Conservation (phyloP, 2,113 vertebrate genomes). For the Marmota monax region DNA sequence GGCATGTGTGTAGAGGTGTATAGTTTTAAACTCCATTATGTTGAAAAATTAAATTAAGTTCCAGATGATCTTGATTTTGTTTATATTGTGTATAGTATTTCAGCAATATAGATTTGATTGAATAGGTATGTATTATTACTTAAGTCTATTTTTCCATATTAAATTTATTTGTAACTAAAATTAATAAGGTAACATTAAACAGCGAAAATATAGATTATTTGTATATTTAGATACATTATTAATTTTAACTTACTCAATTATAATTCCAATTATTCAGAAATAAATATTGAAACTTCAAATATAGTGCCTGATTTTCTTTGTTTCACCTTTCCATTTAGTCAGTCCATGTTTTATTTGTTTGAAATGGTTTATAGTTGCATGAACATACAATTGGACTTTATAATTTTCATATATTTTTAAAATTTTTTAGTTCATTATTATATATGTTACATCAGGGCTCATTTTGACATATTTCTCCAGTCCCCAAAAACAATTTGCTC, state of each 20-base stretch:
- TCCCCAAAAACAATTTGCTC: too few species aligned
- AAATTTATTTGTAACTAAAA: slow-evolving; percentile 21
- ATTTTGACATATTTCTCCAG: too few species aligned
- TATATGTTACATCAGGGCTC: too few species aligned
- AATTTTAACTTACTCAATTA: slow-evolving; percentile 37
- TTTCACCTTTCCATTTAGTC: background rate
- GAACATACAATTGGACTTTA: background rate
- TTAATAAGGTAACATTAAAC: background rate
- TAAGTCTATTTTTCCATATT: background rate
- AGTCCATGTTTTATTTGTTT: background rate
- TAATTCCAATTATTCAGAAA: background rate
- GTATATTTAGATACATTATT: background rate
- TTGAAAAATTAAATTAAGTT: background rate
- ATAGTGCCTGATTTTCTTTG: background rate
- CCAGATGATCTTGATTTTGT: background rate
- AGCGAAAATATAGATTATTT: slow-evolving; percentile 30
- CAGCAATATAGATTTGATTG: background rate
- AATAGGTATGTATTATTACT: background rate
- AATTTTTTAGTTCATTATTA: background rate
- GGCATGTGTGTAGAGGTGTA: too few species aligned
- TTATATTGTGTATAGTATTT: background rate
- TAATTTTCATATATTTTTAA: background rate
- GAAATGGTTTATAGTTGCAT: background rate
- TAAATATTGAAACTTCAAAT: slow-evolving; percentile 6
- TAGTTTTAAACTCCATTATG: too few species aligned